Base-by-base conservation (phyloP, 2,888 invertebrate species). In the Synanthedon andrenaeformis region DNA sequence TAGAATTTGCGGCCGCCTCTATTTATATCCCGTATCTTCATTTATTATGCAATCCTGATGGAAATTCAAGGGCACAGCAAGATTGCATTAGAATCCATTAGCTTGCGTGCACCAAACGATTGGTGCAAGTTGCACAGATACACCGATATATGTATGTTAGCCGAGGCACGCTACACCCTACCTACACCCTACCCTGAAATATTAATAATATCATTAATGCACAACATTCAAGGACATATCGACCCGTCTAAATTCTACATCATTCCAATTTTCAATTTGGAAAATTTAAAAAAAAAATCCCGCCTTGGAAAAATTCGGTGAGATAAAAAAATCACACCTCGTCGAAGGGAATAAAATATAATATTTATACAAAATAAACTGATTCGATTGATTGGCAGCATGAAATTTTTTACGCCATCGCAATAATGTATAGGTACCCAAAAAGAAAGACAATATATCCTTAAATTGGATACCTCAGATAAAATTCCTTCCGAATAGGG, bases 401-500 rank as follows among this genome's bases (percentile, higher is more conserved):
- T 57, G 58, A 35, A 35, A 35, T 35, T 35, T 35, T 35, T 10
- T 35, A 35, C 35, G 8, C 5, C 3, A 10, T 35, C 35, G 10
- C 1, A 35, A 35, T 35, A 35, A 28, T 28, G 28, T 28, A 28
- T 28, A 54, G 49, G 52, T 52, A 53, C 51, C 52, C 19, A 51
- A 49, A 51, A 52, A 52, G 57, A 57, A 64, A 72, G 70, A 68
- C 66, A 69, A 69, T 70, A 69, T 68, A 66, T 62, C 61, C 65
- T 60, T 63, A 72, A 74, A 74, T 69, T 71, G 64, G 66, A 69
- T 67, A 63, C 60, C 62, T 59, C 64, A 64, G 68, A 72, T 73
- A 71, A 73, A 73, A 70, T 65, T 70, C 61, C 56, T 59, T 63
- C 64, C 63, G 69, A 80, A 74, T 73, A 73, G 73, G 69, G 83